A percentile compares a stretch with the other conserved stretches of the same genome.
phyloP scores from a whole-genome alignment of 2,888 invertebrate species.

The Aplocera efformata region DNA sequence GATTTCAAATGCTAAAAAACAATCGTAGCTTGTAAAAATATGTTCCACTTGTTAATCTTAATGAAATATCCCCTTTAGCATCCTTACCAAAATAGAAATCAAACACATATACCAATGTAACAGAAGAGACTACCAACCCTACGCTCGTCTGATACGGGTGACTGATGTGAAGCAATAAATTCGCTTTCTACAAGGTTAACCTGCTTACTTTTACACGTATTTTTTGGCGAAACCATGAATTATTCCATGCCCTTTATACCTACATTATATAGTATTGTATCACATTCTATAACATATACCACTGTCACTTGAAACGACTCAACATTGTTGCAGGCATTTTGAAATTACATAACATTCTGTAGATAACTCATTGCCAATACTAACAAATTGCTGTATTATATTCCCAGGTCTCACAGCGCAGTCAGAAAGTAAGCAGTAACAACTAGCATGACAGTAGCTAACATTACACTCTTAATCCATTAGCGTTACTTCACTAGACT shows the following conservation, averaged over 20 bases:
- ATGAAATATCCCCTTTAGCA: too few species aligned
- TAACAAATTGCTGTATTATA: constrained; percentile 64
- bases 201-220: constrained; percentile 25
- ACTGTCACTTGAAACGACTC: too few species aligned
- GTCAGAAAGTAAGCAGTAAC: constrained; percentile 73
- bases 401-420: constrained; percentile 75
- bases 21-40: too few species aligned
- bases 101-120: too few species aligned
- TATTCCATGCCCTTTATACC: background rate
- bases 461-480: constrained; percentile 26
- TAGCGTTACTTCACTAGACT: constrained; percentile 14
- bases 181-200: constrained; percentile 19
- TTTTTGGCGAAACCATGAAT: constrained; percentile 15
- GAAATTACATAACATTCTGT: constrained; percentile 7
- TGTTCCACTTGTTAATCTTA: too few species aligned
- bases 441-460: constrained; percentile 59
- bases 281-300: background rate
- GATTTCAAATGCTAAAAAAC: too few species aligned
- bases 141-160: constrained; percentile 37
- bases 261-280: background rate
- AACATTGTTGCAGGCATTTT: too few species aligned
- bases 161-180: constrained; percentile 52
- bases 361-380: constrained; percentile 34
- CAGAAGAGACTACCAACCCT: background rate
- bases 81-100: too few species aligned